Conservation (phyloP, 1,140 invertebrate genomes). For the Drosophila sucinea region DNA sequence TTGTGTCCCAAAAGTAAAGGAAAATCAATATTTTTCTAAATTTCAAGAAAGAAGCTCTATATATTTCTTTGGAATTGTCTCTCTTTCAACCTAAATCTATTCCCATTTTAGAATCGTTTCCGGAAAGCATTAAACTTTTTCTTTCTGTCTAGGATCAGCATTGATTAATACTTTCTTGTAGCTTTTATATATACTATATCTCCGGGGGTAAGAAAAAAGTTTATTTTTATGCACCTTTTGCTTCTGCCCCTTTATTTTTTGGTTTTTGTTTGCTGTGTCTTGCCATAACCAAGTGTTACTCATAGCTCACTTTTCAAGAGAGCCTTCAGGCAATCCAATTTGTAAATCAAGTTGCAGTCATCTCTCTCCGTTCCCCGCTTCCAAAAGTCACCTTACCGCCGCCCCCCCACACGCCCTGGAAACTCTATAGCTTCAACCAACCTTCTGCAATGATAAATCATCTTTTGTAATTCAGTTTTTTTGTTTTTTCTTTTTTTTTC, state of each 20-base stretch:
- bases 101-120: background rate
- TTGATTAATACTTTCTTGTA: background rate
- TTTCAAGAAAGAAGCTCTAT: no score
- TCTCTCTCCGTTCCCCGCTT: background rate
- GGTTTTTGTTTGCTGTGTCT: background rate
- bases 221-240: conserved; percentile 3
- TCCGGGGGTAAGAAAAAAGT: background rate
- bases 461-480: conserved; percentile 59
- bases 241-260: background rate
- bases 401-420: background rate
- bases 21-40: no score
- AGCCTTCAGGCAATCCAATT: conserved; percentile 59
- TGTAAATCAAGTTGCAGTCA: conserved; percentile 43
- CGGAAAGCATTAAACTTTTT: background rate
- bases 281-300: conserved; percentile 10
- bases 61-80: no score
- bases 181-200: background rate
- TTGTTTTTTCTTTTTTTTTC: conserved; percentile 52
- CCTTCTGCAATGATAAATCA: conserved; percentile 71
- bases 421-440: background rate
- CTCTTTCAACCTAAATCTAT: no score
- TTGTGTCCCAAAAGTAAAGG: no score
- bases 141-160: background rate
- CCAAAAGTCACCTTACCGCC: background rate
- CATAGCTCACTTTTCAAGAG: conserved; percentile 39